Evolutionary conservation across 1,140 invertebrate species (phyloP).

Genomic region (Ostrea denselamellosa): DNA sequence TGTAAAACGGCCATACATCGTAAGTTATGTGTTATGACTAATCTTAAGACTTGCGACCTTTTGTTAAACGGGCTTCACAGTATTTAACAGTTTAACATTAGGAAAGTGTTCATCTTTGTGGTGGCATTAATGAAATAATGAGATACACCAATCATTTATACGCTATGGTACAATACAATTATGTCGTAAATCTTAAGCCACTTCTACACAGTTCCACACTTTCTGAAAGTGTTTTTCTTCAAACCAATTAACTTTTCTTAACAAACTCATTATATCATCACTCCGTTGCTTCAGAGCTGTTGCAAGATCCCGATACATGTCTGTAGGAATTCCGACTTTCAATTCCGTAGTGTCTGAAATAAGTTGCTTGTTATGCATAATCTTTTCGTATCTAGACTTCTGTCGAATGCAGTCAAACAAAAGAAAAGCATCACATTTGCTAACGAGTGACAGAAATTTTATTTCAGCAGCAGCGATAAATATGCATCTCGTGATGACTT

Average conservation of each 20-base stretch:
- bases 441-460: background rate
- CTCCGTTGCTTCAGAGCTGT: background rate
- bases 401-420: background rate
- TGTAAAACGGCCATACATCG: too few species aligned
- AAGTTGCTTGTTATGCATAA: background rate
- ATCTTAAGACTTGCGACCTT: too few species aligned
- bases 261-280: background rate
- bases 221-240: background rate
- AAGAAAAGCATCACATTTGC: background rate
- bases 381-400: background rate
- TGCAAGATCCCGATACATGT: background rate
- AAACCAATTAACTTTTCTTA: background rate
- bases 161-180: too few species aligned
- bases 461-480: background rate
- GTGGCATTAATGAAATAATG: too few species aligned
- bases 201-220: background rate
- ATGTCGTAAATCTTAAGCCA: too few species aligned
- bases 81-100: too few species aligned
- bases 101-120: too few species aligned
- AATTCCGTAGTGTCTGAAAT: background rate
- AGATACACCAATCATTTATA: too few species aligned
- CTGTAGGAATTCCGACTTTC: background rate
- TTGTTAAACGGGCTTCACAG: too few species aligned
- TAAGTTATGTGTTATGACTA: too few species aligned
- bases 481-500: background rate